phyloP scores from a whole-genome alignment of 2,888 invertebrate species.

The Heliconius ismenius region DNA sequence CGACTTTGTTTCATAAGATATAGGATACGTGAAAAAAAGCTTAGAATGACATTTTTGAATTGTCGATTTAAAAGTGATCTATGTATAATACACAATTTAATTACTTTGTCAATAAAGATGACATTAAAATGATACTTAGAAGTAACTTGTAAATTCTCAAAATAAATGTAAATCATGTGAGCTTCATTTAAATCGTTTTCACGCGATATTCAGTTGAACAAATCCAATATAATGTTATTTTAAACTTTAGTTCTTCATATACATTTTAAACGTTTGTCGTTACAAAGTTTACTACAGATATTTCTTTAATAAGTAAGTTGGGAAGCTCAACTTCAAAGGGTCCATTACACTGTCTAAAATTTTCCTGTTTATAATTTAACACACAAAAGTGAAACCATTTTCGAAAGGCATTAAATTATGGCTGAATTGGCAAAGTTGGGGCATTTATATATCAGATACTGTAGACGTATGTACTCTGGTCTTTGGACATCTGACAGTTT shows the following conservation, averaged over 20 bases:
- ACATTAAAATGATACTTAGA: not conserved
- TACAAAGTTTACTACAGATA: not conserved
- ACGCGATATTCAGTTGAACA: not conserved
- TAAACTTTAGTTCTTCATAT: conserved; percentile 5
- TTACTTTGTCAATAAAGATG: not conserved
- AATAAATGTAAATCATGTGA: not conserved
- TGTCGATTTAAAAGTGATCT: not conserved
- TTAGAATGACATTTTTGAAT: too few species aligned
- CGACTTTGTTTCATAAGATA: too few species aligned
- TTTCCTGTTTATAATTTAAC: conserved; percentile 15
- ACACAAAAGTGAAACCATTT: not conserved
- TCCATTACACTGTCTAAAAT: conserved; percentile 17
- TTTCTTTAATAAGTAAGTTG: conserved; percentile 5
- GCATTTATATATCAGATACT: not conserved
- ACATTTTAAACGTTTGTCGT: not conserved
- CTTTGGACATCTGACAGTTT: not conserved
- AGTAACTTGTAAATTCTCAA: not conserved
- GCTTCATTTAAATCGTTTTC: not conserved
- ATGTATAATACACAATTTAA: too few species aligned
- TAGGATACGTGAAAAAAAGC: too few species aligned
- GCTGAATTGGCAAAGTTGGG: conserved; percentile 1
- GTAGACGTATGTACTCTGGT: not conserved
- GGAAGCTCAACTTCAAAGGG: conserved; percentile 14
- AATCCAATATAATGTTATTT: not conserved
- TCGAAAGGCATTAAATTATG: not conserved